These are phyloP conservation scores for Erythrolamprus reginae DNA, from an alignment of 2,113 vertebrate species.

Conservation along the genomic window DNA sequence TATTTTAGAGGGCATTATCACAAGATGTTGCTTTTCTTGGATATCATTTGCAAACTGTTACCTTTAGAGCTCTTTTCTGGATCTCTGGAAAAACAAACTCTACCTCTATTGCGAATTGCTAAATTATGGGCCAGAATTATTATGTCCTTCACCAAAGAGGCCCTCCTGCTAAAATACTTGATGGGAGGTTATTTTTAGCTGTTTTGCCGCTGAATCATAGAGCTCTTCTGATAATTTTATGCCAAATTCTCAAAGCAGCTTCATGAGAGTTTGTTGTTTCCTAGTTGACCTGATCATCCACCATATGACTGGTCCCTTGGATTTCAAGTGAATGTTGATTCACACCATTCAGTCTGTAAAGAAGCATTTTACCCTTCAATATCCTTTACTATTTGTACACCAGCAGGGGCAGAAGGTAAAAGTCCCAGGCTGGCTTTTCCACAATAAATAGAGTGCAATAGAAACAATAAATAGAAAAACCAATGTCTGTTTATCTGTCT, in stretches of 20 bases:
- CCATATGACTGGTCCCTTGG: neutral
- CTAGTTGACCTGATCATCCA: neutral
- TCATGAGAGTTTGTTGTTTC: conserved; percentile 8
- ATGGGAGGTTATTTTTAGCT: conserved; percentile 28
- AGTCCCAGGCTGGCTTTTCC: neutral
- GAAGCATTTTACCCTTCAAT: neutral
- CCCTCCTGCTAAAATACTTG: neutral
- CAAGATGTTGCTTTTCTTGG: neutral
- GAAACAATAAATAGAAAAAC: neutral
- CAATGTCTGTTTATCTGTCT: too few species aligned
- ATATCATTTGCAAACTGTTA: neutral
- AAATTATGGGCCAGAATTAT: too few species aligned
- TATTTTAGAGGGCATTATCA: neutral
- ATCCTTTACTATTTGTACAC: neutral
- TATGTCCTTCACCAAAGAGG: neutral
- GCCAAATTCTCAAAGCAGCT: neutral
- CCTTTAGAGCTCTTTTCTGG: neutral
- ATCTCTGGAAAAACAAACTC: neutral
- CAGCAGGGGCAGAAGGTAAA: neutral
- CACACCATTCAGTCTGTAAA: fast-evolving
- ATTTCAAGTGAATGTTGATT: fast-evolving
- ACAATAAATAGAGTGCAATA: too few species aligned
- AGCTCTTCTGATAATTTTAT: neutral
- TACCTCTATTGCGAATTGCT: neutral
- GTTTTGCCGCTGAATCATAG: neutral